phyloP scores from a whole-genome alignment of 2,113 vertebrate species.

The Lepisosteus oculatus region DNA sequence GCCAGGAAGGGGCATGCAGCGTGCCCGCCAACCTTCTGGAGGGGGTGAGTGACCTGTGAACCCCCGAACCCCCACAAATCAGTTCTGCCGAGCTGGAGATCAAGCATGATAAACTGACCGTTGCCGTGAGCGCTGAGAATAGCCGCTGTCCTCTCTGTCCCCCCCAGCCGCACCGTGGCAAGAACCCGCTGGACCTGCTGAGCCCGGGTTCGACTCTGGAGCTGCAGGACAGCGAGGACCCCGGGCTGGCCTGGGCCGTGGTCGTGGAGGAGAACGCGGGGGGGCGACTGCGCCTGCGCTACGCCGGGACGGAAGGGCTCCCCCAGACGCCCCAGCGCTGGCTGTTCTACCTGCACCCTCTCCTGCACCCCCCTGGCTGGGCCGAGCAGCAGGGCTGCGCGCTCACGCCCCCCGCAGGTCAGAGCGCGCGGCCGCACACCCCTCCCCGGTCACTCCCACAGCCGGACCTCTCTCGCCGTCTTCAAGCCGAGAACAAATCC shows the following conservation, averaged over 20 bases:
- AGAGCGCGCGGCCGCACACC: constrained; percentile 15
- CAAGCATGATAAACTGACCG: no score
- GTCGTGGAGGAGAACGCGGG: constrained; percentile 86
- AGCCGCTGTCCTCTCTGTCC: background rate
- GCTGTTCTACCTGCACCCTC: constrained; percentile 90
- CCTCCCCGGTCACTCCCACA: background rate
- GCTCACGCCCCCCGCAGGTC: constrained; percentile 84
- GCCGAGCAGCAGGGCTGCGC: constrained; percentile 75
- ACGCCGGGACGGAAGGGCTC: constrained; percentile 75
- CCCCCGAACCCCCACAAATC: no score
- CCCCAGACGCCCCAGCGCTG: constrained; percentile 75
- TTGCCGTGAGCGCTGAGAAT: background rate
- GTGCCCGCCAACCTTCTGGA: constrained; percentile 88
- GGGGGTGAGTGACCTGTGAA: constrained; percentile 70
- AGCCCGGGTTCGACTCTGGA: constrained; percentile 83
- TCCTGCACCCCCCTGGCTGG: constrained; percentile 91
- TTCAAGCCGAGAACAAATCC: no score
- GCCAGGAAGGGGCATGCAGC: constrained; percentile 77
- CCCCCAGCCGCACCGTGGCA: constrained; percentile 83
- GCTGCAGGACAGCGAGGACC: constrained; percentile 74
- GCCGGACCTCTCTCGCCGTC: background rate
- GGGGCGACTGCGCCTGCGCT: constrained; percentile 80
- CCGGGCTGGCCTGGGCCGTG: constrained; percentile 79
- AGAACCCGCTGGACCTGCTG: constrained; percentile 88
- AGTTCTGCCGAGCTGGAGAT: no score